Base-by-base conservation (phyloP, 2,113 vertebrate species). In the Alosa alosa region DNA sequence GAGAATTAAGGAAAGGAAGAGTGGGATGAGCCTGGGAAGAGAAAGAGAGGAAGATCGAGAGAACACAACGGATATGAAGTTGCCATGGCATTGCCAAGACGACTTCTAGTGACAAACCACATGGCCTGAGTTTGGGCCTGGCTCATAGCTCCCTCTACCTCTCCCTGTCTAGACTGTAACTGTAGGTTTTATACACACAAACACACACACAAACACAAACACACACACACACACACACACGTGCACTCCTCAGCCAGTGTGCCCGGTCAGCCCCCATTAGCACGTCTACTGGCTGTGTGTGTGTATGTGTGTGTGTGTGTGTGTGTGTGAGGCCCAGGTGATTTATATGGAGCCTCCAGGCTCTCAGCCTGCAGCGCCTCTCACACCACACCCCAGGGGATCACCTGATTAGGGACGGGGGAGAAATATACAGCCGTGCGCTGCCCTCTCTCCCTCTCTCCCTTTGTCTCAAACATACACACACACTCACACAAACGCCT, bases 371-470 rank as follows among this genome's bases (percentile, higher is more conserved):
- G 46, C 46, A 10, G 46, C 46, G 7, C 46, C 92, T 52, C 93
- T 93, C 89, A 90, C 93, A 93, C 88, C 87, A 47, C 93, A 88
- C 94, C 93, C 94, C 87, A 89, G 94, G 92, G 94, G 92, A 90
- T 89, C 91, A 91, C 93, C 91, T 95, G 94, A 96, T 96, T 96
- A 95, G 92, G 92, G 93, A 93, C 93, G 93, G 93, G 88, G 92
- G 92, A 93, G 91, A 47, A 47, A 47, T 47, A 47, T 47, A 47
- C 46, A 47, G 46, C 46, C 46, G 4, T 44, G 41, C 41, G 41
- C 41, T 44, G 41, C 41, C 41, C 41, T 2, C 41, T 44, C 41
- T 44, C 41, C 10, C 46, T 47, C 46, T 47, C 46, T 47, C 46
- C 10, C 46, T 47, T 47, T 7, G 1, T 8, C 10, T 47, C 68